These are phyloP conservation scores for Grus americana DNA, from an alignment of 2,113 vertebrate species.

Conservation along the genomic window DNA sequence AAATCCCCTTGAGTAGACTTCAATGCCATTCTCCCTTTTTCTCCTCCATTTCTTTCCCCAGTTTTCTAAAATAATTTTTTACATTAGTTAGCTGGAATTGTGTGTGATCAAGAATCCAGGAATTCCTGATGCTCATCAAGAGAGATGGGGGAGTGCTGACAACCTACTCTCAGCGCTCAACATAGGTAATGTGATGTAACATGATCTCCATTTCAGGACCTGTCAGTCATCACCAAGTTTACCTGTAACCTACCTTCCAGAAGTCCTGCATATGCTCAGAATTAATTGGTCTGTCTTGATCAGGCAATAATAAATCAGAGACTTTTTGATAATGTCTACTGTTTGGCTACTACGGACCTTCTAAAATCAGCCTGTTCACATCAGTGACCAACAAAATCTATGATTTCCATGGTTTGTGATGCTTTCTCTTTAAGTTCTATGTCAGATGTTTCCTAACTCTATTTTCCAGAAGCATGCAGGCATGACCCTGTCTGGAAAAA, in stretches of 20 bases:
- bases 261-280: not conserved
- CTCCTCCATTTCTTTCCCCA: not conserved
- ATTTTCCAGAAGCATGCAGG: not conserved
- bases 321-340: not conserved
- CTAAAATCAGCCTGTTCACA: not conserved
- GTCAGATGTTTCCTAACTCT: not conserved
- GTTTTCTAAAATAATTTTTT: not conserved
- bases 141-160: not conserved
- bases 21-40: not conserved
- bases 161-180: not conserved
- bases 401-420: not conserved
- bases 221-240: not conserved
- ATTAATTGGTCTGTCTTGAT: not conserved
- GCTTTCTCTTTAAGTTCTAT: not conserved
- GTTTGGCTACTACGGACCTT: accelerated
- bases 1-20: not conserved
- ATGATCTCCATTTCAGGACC: not conserved
- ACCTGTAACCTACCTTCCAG: not conserved
- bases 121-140: not conserved
- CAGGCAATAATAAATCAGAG: not conserved
- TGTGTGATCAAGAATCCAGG: not conserved
- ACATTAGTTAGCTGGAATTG: not conserved
- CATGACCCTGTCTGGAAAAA: not conserved
- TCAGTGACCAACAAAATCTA: not conserved
- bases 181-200: not conserved